phyloP scores from a whole-genome alignment of 1,140 invertebrate genomes.

The Micrasema minimum region DNA sequence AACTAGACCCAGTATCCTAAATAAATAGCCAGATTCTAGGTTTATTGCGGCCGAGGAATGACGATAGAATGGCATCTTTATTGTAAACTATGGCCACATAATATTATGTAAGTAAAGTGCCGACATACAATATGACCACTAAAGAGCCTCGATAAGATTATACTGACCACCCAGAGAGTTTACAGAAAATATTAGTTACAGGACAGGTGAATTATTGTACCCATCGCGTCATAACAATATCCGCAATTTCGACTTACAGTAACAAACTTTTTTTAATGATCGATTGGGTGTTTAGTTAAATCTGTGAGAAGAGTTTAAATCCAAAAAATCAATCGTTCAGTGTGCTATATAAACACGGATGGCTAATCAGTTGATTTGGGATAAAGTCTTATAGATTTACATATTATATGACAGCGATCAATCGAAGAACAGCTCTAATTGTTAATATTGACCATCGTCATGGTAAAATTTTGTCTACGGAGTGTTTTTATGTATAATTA shows the following conservation, averaged over 20 bases:
- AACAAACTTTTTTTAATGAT: too few species aligned
- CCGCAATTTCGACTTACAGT: background rate
- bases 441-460: too few species aligned
- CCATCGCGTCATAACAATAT: background rate
- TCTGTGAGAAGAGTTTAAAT: too few species aligned
- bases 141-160: slow-evolving; percentile 47
- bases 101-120: slow-evolving; percentile 16
- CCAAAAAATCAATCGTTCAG: too few species aligned
- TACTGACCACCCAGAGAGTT: slow-evolving; percentile 45
- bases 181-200: slow-evolving; percentile 4
- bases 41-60: slow-evolving; percentile 44
- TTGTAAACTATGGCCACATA: slow-evolving; percentile 2
- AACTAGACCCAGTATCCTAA: slow-evolving; percentile 30
- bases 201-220: slow-evolving; percentile 11
- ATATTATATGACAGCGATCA: too few species aligned
- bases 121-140: slow-evolving; percentile 47
- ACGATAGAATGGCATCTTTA: slow-evolving; percentile 42
- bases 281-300: too few species aligned
- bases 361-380: too few species aligned
- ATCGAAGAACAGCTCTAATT: too few species aligned
- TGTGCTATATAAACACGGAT: too few species aligned
- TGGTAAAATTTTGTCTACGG: too few species aligned
- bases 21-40: slow-evolving; percentile 35
- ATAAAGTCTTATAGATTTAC: too few species aligned
- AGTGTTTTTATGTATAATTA: too few species aligned